Evolutionary conservation across 2,113 vertebrate species (phyloP).

Genomic region (Gallinago undulata): DNA sequence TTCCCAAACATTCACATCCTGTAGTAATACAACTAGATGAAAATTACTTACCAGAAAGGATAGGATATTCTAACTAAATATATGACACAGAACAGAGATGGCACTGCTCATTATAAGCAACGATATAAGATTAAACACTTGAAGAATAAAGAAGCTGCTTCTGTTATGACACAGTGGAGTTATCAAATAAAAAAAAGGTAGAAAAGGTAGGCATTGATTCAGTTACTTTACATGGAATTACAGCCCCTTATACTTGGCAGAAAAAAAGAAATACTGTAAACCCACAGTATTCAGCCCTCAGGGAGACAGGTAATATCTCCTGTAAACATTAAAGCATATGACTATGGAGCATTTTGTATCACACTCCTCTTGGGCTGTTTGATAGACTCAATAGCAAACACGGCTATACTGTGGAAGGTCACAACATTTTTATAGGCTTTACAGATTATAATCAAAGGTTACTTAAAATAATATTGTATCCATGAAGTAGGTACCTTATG

Average conservation of each 20-base stretch:
- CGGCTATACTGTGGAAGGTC: accelerated
- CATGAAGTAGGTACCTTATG: neutral
- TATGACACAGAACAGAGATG: neutral
- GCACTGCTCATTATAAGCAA: neutral
- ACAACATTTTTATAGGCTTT: neutral
- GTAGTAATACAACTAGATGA: neutral
- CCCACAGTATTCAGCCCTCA: neutral
- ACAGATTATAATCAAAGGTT: neutral
- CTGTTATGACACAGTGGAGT: neutral
- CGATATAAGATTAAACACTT: neutral
- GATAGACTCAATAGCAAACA: neutral
- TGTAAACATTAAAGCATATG: neutral
- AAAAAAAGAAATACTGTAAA: neutral
- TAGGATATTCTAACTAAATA: neutral
- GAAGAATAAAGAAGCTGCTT: neutral
- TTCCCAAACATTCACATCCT: neutral
- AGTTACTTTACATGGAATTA: neutral
- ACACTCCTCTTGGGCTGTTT: neutral
- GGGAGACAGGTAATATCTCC: neutral
- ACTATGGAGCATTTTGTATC: neutral
- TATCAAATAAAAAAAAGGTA: neutral
- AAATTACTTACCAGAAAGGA: neutral
- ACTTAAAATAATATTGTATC: neutral
- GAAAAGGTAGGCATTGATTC: neutral
- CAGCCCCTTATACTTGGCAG: neutral